Base-by-base conservation (phyloP, 2,797 vertebrate species). In the Neoniphon sammara region DNA sequence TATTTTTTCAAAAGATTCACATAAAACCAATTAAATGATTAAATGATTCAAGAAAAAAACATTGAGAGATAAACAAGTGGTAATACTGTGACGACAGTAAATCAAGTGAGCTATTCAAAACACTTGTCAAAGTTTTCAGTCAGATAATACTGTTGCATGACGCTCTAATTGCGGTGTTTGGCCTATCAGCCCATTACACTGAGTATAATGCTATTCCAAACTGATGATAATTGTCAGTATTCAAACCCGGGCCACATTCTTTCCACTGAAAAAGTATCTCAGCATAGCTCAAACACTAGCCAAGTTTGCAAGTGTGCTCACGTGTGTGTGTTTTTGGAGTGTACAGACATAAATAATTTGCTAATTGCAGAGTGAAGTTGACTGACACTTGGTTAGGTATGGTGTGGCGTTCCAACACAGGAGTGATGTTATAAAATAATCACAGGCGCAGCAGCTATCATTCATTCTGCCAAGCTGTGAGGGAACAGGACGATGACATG, bases 391-490 rank as follows among this genome's bases (percentile, higher is more conserved):
- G 78, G 83, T 89, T 72, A 53, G 86, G 91, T 85, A 84, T 54
- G 75, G 77, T 65, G 66, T 64, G 69, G 84, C 88, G 91, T 93
- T 93, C 91, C 91, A 87, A 27, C 78, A 76, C 68, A 8, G 68
- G 78, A 88, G 87, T 91, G 87, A 88, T 88, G 90, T 86, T 90
- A 90, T 91, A 92, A 91, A 92, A 92, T 93, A 93, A 93, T 93
- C 92, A 93, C 88, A 93, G 93, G 88, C 86, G 85, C 65, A 86
- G 90, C 71, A 78, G 71, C 87, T 70, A 92, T 93, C 90, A 89
- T 92, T 94, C 93, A 92, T 57, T 69, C 47, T 62, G 62, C 64
- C 61, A 53, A 85, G 87, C 86, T 88, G 89, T 81, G 84, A 88
- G 84, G 73, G 83, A 88, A 89, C 87, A 78, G 77, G 55, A 27